A percentile compares a stretch with the other conserved stretches of the same genome.
phyloP scores from a whole-genome alignment of 1,140 invertebrate species.

The Psilanteris sp. region DNA sequence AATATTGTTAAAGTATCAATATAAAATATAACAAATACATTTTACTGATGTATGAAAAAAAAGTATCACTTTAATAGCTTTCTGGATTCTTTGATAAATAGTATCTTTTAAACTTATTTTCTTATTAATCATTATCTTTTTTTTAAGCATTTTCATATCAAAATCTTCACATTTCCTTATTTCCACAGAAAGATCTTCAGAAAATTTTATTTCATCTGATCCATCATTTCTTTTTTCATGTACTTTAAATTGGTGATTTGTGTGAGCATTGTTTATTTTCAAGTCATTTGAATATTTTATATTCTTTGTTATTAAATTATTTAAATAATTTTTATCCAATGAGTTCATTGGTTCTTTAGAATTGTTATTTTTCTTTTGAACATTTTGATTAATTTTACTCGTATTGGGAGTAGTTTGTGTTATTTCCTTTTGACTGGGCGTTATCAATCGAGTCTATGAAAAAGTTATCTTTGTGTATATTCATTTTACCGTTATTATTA shows the following conservation, averaged over 20 bases:
- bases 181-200: neutral
- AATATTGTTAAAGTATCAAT: neutral
- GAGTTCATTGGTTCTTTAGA: conserved; percentile 14
- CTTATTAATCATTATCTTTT: neutral
- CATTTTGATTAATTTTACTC: no score
- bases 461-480: no score
- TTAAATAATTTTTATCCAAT: conserved; percentile 23
- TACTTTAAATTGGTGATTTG: neutral
- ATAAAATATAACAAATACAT: neutral
- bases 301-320: neutral
- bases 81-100: conserved; percentile 63
- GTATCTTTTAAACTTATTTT: conserved; percentile 24
- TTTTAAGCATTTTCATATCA: neutral
- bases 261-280: conserved; percentile 1
- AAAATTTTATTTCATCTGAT: neutral
- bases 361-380: neutral
- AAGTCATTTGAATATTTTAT: neutral
- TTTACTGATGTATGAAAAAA: no score
- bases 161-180: neutral
- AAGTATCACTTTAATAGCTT: conserved; percentile 62
- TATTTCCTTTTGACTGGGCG: no score
- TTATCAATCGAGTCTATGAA: no score
- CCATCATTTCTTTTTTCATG: neutral
- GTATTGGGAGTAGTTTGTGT: no score
- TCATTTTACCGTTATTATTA: no score